These are phyloP conservation scores for Trypoxylon attenuatum DNA, from an alignment of 2,888 invertebrate species.

Conservation along the genomic window DNA sequence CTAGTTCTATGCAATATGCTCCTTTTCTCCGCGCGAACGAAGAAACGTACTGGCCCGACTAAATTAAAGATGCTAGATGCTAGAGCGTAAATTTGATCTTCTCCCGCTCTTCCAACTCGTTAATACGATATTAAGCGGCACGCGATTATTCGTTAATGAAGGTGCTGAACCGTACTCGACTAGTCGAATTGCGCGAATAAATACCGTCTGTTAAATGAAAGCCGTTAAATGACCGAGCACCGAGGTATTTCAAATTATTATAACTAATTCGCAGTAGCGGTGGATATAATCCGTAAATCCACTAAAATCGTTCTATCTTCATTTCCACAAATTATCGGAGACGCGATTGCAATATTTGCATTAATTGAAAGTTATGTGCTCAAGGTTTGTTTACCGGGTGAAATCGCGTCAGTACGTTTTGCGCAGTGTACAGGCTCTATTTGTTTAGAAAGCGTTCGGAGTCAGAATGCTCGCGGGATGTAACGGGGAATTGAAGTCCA, in stretches of 20 bases:
- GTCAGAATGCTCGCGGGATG: not conserved
- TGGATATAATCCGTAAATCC: not conserved
- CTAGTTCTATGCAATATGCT: not conserved
- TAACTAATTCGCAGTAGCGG: not conserved
- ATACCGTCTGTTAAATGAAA: not conserved
- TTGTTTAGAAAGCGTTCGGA: constrained; percentile 7
- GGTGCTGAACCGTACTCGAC: not conserved
- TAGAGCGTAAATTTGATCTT: too few relatives aligned
- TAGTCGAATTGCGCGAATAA: not conserved
- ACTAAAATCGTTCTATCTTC: not conserved
- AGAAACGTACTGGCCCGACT: constrained; percentile 10
- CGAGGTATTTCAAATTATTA: not conserved
- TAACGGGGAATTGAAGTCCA: not conserved
- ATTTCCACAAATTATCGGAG: not conserved
- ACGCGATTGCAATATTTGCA: not conserved
- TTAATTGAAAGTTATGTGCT: not conserved
- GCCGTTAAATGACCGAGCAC: not conserved
- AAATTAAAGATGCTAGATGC: too few relatives aligned
- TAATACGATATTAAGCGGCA: too few relatives aligned
- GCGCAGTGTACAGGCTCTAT: not conserved
- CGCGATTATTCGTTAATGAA: not conserved
- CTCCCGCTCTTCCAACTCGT: too few relatives aligned
- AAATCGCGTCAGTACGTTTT: not conserved
- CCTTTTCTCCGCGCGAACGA: not conserved
- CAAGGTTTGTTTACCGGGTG: not conserved